Evolutionary conservation across 1,140 invertebrate species (phyloP), one percentile per base, ranked within the genome.

Genomic region (Lepidotrigona ventralis): DNA sequence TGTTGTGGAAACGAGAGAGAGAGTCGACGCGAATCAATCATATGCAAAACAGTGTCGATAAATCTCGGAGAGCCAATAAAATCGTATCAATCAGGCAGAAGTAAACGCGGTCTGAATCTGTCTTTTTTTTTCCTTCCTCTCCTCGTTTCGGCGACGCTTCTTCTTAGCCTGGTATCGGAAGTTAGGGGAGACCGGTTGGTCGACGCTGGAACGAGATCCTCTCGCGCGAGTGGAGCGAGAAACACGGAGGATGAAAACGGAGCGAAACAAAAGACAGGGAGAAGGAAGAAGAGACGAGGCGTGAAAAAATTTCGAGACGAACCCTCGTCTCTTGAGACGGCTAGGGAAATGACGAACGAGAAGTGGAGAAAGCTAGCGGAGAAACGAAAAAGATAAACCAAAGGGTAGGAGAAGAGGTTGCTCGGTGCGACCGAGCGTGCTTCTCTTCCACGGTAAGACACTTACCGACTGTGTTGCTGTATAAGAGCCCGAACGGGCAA

Each of bases 51-150:
- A 77, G 76, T 29, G 78, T 73, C 87, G 82, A 90, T 89, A 85
- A 91, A 91, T 89, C 85, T 74, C 77, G 63, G 23, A 79, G 69
- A n/a, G 70, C 75, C 87, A 90, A 91, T 91, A 91, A 91, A 91
- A 90, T 90, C 87, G 89, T 91, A 91, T 91, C 90, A 90, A 92
- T 92, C 90, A 89, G 85, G 33, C 70, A 64, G 81, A 83, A 83
- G 85, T 77, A 72, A 79, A 76, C 60, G 81, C 69, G 56, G 74
- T 53, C n/a, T 60, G 75, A 23, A 17, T 39, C 8, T 33, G 64
- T 12, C 70, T 82, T 69, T 90, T 88, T 87, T 39, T 63, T 60
- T 3, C 5, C 5, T 46, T 5, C 4, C 3, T 29, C 17, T 29
- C 3, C 1, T 33, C 15, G 2, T 86, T 84, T 69, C 75, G 64